These are phyloP conservation scores for Sebastes iracundus DNA, from an alignment of 2,797 vertebrate species.

Conservation along the genomic window DNA sequence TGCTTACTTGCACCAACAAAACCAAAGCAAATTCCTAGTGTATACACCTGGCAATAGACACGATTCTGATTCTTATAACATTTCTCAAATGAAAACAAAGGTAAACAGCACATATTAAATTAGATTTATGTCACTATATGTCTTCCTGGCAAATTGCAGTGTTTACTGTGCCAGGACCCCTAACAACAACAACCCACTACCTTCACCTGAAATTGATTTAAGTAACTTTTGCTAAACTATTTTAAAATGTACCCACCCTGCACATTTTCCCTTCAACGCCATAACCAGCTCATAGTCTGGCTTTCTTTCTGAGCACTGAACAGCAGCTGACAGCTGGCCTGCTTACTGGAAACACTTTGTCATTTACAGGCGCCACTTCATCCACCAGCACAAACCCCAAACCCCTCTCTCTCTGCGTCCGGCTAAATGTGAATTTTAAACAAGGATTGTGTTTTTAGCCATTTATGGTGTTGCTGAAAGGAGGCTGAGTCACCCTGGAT, in stretches of 20 bases:
- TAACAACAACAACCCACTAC: neutral
- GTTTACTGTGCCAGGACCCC: neutral
- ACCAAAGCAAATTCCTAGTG: too few species aligned
- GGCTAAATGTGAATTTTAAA: constrained; percentile 10
- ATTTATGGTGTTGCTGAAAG: constrained; percentile 42
- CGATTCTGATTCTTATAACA: neutral
- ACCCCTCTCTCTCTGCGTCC: neutral
- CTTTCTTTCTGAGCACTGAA: constrained; percentile 13
- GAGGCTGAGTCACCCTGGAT: constrained; percentile 21
- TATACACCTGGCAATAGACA: too few species aligned
- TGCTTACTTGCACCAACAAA: too few species aligned
- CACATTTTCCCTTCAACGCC: constrained; percentile 12
- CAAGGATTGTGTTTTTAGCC: constrained; percentile 29
- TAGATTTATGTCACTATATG: neutral
- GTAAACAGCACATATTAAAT: neutral
- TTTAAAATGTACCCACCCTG: neutral
- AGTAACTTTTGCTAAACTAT: neutral
- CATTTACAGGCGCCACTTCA: constrained; percentile 46
- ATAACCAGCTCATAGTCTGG: neutral
- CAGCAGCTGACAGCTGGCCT: constrained; percentile 58
- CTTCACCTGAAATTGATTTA: neutral
- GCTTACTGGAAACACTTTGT: constrained; percentile 66
- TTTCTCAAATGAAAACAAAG: neutral
- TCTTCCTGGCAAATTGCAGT: neutral
- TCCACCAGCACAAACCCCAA: constrained; percentile 24